These are phyloP conservation scores for Prorops nasuta DNA, from an alignment of 1,140 invertebrate genomes.

Conservation along the genomic window DNA sequence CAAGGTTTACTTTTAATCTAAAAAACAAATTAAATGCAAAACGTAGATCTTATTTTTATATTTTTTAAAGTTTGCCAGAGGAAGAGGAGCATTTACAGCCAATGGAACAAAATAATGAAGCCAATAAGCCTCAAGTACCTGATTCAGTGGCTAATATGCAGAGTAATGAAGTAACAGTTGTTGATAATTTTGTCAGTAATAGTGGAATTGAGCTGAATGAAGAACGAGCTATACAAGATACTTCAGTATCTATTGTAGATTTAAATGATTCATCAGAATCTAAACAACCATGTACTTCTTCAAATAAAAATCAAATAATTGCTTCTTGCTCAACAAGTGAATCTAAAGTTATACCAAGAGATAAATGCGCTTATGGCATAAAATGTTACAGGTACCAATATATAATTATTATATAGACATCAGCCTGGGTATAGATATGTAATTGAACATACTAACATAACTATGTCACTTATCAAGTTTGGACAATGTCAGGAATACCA, in stretches of 20 bases:
- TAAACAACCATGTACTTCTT: background rate
- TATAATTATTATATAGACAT: no score
- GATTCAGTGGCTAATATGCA: background rate
- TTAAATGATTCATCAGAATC: background rate
- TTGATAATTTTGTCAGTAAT: background rate
- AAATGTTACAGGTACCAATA: constrained; percentile 53
- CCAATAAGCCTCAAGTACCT: background rate
- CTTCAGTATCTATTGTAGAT: background rate
- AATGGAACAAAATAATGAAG: background rate
- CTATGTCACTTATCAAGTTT: no score
- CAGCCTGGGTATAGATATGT: no score
- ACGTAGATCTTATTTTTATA: background rate
- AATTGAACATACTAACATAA: no score
- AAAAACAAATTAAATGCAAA: no score
- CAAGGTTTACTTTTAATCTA: constrained; percentile 8
- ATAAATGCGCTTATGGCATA: constrained; percentile 45
- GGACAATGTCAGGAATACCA: no score
- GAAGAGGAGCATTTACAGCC: background rate
- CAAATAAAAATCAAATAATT: background rate
- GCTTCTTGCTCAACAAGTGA: background rate
- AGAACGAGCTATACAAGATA: background rate
- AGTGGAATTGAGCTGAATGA: background rate
- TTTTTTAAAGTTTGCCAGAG: background rate
- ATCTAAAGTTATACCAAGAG: no score
- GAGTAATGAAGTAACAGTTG: background rate